Evolutionary conservation across 1,140 invertebrate genomes (phyloP), one percentile per base, ranked within the genome.

Genomic region (Onthophagus taurus): DNA sequence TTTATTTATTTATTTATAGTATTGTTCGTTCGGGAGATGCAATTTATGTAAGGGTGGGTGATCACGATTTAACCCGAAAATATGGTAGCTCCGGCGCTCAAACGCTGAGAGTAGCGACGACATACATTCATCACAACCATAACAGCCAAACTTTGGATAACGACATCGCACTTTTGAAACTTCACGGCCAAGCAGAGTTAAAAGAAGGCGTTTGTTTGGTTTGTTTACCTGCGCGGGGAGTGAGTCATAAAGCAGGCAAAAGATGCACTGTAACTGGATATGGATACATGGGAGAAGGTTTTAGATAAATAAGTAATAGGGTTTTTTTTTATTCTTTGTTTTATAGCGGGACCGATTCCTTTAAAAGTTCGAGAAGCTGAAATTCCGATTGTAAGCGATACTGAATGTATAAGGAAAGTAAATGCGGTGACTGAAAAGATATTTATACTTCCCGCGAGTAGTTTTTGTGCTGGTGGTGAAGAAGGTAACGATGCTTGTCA

Each of bases 41-140:
- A 3, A 90, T 89, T 53, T 97, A 85, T 58, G 88, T 96, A 2
- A 75, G 91, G 19, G 87, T 94, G 0, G 92, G 92, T 0, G 92
- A 96, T 60, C 89, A 94, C 58, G 89, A 97, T 66, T 65, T 95
- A 42, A 89, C 88, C 1, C 66, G 81, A 8, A 88, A 88, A 58
- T 87, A 87, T 52, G 86, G 85, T 11, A 89, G 83, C 49, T 84
- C 85, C 0, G 85, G 85, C 2, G 89, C 89, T 0, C 89, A 93
- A 66, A 93, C 89, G 0, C 68, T 91, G 11, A 69, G 85, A 13
- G 87, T 94, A 4, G 85, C 85, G 16, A 92, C 88, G 11, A 94
- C 90, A 0, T 95, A 95, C 62, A 94, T 95, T 33, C 92, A 97
- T 63, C 90, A 94, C 54, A 93, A 95, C 65, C 93, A 96, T 68